Evolutionary conservation across 2,797 vertebrate genomes (phyloP), one percentile per base, ranked within the genome.

Genomic region (Myoxocephalus aenaeus): DNA sequence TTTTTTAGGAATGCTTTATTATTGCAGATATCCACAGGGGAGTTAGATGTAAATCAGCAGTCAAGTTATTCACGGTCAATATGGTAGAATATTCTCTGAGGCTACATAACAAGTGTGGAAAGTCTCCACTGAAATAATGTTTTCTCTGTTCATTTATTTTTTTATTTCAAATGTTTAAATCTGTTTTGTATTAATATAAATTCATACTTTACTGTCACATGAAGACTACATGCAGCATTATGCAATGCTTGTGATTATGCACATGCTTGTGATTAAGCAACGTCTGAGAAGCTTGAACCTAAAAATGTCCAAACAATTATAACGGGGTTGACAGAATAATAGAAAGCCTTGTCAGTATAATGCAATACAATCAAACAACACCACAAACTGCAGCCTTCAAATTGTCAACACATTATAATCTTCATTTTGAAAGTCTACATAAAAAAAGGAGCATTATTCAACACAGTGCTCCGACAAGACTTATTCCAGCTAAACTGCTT

Each of bases 141-240:
- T 15, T 44, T 44, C 42, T 44, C 0, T 46, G 44, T 46, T 46
- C 15, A 18, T 10, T 46, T 46, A 18, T 42, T 42, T 42, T 12
- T 42, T n/a, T 14, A 32, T 53, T 53, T n/a, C 29, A 12, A 34
- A 59, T 13, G 4, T 59, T 12, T 14, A 50, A 4, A 38, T 67
- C 15, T 18, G 2, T 15, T 65, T 25, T 54, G 5, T 20, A 46
- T 18, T 7, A 48, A 36, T 0, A 63, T 40, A 40, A 58, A 51
- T 38, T 13, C 48, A 65, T 62, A 63, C 53, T 65, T 64, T 3
- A 46, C 22, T 75, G 29, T 59, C 59, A 73, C 20, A 57, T n/a
- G n/a, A n/a, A n/a, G 53, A 73, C 25, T 56, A 9, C 0, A 7
- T 15, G 50, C 64, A 59, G 58, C 27, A 32, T 50, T 7, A 65